phyloP scores from a whole-genome alignment of 2,797 vertebrate species.

The Coregonus suidteri region DNA sequence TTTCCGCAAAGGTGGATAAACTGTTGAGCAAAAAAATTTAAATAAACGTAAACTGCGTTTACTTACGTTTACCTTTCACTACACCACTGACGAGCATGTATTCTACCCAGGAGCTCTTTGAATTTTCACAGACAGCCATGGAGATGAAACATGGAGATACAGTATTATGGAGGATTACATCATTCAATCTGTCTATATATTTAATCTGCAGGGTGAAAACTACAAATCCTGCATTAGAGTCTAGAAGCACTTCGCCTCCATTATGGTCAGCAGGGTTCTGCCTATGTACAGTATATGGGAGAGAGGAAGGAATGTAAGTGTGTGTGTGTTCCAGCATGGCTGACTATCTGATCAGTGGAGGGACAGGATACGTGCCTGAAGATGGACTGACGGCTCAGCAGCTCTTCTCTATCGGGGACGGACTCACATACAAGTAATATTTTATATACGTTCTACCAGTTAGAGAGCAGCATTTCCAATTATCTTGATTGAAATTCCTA shows the following conservation, averaged over 20 bases:
- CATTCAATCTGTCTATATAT: neutral
- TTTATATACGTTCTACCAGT: neutral
- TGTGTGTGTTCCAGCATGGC: conserved; percentile 81
- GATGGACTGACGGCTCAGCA: conserved; percentile 92
- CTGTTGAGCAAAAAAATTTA: too few species aligned
- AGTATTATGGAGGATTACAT: neutral
- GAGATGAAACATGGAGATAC: neutral
- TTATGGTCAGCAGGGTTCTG: neutral
- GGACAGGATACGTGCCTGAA: conserved; percentile 92
- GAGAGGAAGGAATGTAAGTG: neutral
- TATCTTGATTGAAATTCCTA: neutral
- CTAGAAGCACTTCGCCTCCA: neutral
- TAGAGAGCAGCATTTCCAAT: neutral
- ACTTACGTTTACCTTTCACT: too few species aligned
- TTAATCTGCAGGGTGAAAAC: conserved; percentile 11
- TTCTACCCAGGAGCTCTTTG: too few species aligned
- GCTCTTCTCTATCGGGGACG: conserved; percentile 88
- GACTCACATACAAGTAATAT: conserved; percentile 93
- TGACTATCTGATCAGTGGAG: conserved; percentile 92
- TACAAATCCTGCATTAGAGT: conserved; percentile 18
- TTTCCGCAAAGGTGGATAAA: too few species aligned
- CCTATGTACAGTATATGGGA: too few species aligned
- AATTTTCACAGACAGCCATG: too few species aligned
- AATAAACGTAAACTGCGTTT: too few species aligned
- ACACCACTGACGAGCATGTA: too few species aligned